These are phyloP conservation scores for Ciconia maguari DNA, from an alignment of 2,113 vertebrate genomes.

Conservation along the genomic window DNA sequence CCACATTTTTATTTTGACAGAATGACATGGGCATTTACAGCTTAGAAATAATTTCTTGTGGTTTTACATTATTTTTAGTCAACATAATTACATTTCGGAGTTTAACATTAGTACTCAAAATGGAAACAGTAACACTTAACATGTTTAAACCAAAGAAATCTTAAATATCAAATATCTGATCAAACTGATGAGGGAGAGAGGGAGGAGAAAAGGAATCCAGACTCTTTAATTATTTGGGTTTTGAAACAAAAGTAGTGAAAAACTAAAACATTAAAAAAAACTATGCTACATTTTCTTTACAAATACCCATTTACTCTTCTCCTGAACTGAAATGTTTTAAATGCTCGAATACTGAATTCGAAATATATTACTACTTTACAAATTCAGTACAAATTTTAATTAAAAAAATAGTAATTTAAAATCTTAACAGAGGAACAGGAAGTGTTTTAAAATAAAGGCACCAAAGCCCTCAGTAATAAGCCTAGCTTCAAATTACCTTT, in stretches of 20 bases:
- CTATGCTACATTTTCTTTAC: not conserved
- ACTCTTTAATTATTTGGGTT: not conserved
- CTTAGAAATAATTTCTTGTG: not conserved
- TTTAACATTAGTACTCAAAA: not conserved
- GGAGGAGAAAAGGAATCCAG: not conserved
- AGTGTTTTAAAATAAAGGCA: not conserved
- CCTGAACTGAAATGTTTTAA: not conserved
- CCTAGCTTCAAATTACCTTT: not conserved
- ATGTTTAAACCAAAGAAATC: not conserved
- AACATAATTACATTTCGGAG: not conserved
- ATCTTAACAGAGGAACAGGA: not conserved
- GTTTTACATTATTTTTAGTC: not conserved
- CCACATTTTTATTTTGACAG: not conserved
- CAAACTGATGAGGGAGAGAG: not conserved
- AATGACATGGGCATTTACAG: not conserved
- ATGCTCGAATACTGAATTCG: not conserved
- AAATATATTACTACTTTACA: not conserved
- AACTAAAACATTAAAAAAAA: accelerated
- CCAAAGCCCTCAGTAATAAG: not conserved
- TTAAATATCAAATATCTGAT: not conserved
- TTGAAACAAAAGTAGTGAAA: not conserved
- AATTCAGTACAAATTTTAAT: not conserved
- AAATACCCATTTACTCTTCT: not conserved
- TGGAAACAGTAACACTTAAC: not conserved
- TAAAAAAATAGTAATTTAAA: not conserved